These are phyloP conservation scores for Ctenicera cuprea DNA, from an alignment of 2,888 invertebrate genomes.

Conservation along the genomic window DNA sequence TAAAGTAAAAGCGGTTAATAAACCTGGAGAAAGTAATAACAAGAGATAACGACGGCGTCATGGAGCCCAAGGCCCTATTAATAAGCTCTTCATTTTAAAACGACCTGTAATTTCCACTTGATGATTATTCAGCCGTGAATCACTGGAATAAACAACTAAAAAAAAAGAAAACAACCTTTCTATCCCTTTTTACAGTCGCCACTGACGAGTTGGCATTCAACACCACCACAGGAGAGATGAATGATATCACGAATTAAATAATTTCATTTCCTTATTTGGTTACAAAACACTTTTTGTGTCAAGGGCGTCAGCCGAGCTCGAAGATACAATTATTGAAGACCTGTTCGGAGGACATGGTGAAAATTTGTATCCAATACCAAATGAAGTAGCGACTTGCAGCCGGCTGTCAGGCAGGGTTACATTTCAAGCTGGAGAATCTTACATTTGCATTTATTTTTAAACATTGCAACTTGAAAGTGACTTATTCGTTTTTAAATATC, in stretches of 20 bases:
- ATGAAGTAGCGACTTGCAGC: conserved; percentile 1
- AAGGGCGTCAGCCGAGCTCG: conserved; percentile 24
- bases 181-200: neutral
- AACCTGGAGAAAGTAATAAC: conserved; percentile 51
- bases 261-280: conserved; percentile 34
- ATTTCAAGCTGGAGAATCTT: neutral
- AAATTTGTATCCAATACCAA: conserved; percentile 14
- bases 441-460: conserved; percentile 20
- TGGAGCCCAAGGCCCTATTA: conserved; percentile 41
- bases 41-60: conserved; percentile 44
- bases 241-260: conserved; percentile 30
- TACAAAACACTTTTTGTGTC: conserved; percentile 19
- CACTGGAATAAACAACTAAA: neutral
- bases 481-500: conserved; percentile 3
- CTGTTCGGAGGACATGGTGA: conserved; percentile 10
- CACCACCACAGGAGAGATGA: neutral
- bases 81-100: conserved; percentile 15
- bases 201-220: conserved; percentile 1
- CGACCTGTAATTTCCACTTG: neutral
- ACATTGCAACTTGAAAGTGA: conserved; percentile 7
- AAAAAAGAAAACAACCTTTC: neutral
- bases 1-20: conserved; percentile 46
- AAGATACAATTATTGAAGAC: conserved; percentile 2
- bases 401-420: neutral
- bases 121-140: neutral